Evolutionary conservation across 2,113 vertebrate genomes (phyloP).

Genomic region (Halichoerus grypus): DNA sequence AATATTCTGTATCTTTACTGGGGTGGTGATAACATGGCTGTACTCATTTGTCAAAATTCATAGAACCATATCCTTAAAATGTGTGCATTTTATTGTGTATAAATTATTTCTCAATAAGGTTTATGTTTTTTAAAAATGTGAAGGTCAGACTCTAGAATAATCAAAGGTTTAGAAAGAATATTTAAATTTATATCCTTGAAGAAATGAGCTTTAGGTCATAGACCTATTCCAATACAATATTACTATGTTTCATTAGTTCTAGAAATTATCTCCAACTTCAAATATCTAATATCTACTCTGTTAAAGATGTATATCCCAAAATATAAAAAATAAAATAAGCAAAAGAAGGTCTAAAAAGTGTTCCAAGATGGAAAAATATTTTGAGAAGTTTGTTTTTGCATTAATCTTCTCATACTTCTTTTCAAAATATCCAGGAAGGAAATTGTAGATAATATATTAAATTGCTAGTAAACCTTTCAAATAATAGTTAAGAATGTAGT

Average conservation of each 20-base stretch:
- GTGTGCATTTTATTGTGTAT: neutral
- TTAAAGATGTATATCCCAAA: neutral
- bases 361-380: neutral
- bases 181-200: neutral
- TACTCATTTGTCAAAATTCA: slow-evolving; percentile 33
- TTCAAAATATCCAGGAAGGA: slow-evolving; percentile 10
- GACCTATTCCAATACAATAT: neutral
- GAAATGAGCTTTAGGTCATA: slow-evolving; percentile 29
- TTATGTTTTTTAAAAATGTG: neutral
- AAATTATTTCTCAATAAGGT: neutral
- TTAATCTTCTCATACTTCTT: neutral
- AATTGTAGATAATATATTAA: neutral
- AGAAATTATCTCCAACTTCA: neutral
- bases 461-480: neutral
- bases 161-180: neutral
- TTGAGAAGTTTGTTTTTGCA: slow-evolving; percentile 12
- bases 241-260: neutral
- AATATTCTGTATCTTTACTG: neutral
- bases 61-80: neutral
- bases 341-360: neutral
- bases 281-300: neutral
- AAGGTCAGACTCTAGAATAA: neutral
- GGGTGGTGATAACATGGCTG: neutral
- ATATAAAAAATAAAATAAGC: neutral
- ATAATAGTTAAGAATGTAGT: neutral